A percentile compares a stretch with the other conserved stretches of the same genome.
Evolutionary conservation across 2,113 vertebrate genomes (phyloP).

Genomic region (Prunella himalayana): DNA sequence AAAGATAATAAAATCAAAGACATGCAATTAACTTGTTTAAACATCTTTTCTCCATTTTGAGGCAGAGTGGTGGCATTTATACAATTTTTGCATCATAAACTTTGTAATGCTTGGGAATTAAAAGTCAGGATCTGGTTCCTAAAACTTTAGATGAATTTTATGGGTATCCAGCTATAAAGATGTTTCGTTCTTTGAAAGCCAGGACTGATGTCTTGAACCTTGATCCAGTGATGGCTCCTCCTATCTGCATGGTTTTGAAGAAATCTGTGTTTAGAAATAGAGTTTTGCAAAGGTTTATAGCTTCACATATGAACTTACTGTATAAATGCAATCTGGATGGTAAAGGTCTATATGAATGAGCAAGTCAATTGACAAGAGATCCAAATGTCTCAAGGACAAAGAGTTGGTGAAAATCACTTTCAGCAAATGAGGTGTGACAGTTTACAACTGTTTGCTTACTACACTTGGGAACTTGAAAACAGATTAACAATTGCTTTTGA

Average conservation of each 20-base stretch:
- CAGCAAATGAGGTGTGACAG: neutral
- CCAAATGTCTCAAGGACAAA: neutral
- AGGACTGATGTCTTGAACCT: neutral
- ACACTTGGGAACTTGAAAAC: neutral
- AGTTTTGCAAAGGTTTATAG: neutral
- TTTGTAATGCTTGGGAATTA: neutral
- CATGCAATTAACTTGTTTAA: neutral
- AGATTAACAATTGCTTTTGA: neutral
- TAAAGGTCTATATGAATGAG: neutral
- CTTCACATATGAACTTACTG: neutral
- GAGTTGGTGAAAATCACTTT: neutral
- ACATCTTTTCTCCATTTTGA: neutral
- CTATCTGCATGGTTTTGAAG: neutral
- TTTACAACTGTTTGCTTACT: neutral
- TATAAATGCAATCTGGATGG: neutral
- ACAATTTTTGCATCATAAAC: neutral
- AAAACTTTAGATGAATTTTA: neutral
- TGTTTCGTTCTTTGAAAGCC: neutral
- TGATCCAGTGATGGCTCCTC: fast-evolving
- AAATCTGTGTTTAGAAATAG: neutral
- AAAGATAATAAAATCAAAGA: neutral
- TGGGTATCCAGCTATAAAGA: neutral
- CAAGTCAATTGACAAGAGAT: neutral
- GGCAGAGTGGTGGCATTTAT: neutral
- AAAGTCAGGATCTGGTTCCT: neutral